Base-by-base conservation (phyloP, 2,113 vertebrate species). In the Eulemur macaco region DNA sequence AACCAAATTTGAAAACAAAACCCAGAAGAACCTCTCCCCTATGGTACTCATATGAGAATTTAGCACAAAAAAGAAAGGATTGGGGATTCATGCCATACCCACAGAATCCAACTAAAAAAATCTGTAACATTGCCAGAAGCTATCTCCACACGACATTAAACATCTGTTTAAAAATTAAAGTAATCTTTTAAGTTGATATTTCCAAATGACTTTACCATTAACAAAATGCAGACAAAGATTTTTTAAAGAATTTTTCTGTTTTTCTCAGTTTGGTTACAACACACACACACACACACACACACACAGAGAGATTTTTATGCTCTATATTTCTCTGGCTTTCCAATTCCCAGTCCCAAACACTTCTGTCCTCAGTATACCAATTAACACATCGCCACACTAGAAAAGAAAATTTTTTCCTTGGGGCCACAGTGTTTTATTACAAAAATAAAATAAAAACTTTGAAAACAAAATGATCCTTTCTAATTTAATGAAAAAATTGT, bases 121-220 rank as follows among this genome's bases (percentile, higher is more conserved):
- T 21, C 29, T 42, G 81, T 50, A 52, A 15, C 18, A 37, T 52
- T 25, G 52, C 31, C 31, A 85, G 39, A 76, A 21, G 42, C 45
- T 85, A 1, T 29, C 29, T 27, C n/a, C 27, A 86, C 23, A 23
- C 42, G 76, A 56, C 18, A 56, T 63, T 29, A 63, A 84, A 34
- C 5, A 85, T 68, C 52, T 96, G 27, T n/a, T 87, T 39, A 85
- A 91, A 91, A 93, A 88, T 69, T 66, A 56, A 91, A 60, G 15
- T 81, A 71, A 71, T 56, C 23, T 68, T 91, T 88, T 73, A 89
- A 47, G 17, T 27, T 9, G 8, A 7, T 87, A 68, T 83, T 86
- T 86, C 14, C 8, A 73, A 93, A 66, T 78, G 20, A 68, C 9
- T 52, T 63, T 3, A 71, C 9, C 69, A 4, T 83, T 74, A 39